Evolutionary conservation across 2,797 vertebrate species (phyloP), one percentile per base, ranked within the genome.

Genomic region (Typhlichthys eigenmanni): DNA sequence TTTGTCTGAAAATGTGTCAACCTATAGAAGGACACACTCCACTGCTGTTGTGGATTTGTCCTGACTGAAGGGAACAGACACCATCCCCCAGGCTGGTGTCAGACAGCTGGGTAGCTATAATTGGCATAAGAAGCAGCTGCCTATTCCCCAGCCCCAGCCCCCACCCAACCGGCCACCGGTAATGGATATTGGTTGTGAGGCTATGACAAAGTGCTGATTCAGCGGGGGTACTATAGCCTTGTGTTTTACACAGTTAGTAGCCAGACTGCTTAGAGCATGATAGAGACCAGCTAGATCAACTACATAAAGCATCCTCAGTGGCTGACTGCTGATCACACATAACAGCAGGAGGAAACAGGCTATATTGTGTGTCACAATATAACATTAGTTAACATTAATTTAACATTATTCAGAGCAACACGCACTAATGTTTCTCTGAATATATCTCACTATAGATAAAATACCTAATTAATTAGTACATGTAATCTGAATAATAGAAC

Each of bases 111-210:
- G 72, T 12, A 50, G 58, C 49, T 59, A 12, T 72, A 78, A 77
- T 55, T 32, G 59, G 69, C 72, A 34, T 55, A 66, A 79, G 62
- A 52, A 83, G 60, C 73, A 75, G 69, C 74, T 85, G 78, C 66
- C 67, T 64, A 57, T 58, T 56, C 66, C 61, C 56, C 17, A 5
- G 56, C 45, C 55, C 46, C 4, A 19, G 34, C 14, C 49, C 16
- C 38, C 29, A 47, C 49, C 55, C 53, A n/a, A 10, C 51, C 5
- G 45, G 16, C 61, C 13, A 46, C 54, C 70, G 80, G 80, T 78
- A 77, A 85, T 86, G 83, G 61, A 47, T 75, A 89, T 88, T 69
- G 87, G 85, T 89, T 78, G 73, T 68, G 48, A 61, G 64, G 71
- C 49, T 79, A 43, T 64, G 47, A 75, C 71, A 71, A 66, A 4